Conservation (phyloP, 92 coral and sea anemone species). For the Palythoa caribaeorum region DNA sequence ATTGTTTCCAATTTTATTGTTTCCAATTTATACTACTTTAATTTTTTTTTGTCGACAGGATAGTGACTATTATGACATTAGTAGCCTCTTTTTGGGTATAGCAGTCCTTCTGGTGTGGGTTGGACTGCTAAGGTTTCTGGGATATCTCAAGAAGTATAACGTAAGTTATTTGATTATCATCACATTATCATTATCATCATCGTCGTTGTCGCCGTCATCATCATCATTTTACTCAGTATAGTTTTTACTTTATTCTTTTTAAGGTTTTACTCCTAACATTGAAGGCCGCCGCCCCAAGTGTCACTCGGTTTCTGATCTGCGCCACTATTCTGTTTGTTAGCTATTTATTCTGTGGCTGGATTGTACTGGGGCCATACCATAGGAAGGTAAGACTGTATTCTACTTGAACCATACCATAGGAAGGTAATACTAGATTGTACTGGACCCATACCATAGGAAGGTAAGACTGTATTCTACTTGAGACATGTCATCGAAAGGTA, state of each 20-base stretch:
- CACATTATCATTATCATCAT: background rate
- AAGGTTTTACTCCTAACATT: conserved; percentile 85
- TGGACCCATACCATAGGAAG: too few relatives aligned
- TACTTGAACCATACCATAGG: too few relatives aligned
- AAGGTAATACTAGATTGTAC: too few relatives aligned
- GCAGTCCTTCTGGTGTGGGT: conserved; percentile 97
- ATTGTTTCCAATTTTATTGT: too few relatives aligned
- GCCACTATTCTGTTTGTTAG: conserved; percentile 82
- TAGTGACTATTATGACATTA: conserved; percentile 63
- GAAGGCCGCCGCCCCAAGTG: conserved; percentile 91
- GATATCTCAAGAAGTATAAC: conserved; percentile 84
- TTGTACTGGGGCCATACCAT: conserved; percentile 94
- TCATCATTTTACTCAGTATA: background rate
- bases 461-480: too few relatives aligned
- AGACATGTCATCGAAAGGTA: too few relatives aligned
- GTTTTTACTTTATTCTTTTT: background rate
- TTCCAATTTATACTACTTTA: background rate
- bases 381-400: conserved; percentile 65
- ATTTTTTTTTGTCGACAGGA: background rate
- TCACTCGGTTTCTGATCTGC: conserved; percentile 80
- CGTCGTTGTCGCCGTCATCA: background rate
- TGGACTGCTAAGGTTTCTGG: conserved; percentile 91
- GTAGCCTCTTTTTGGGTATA: conserved; percentile 92
- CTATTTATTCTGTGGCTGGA: conserved; percentile 95
- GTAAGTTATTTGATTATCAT: conserved; percentile 51